These are phyloP conservation scores for Phrynocephalus versicolor DNA, from an alignment of 2,113 vertebrate genomes.

Conservation along the genomic window DNA sequence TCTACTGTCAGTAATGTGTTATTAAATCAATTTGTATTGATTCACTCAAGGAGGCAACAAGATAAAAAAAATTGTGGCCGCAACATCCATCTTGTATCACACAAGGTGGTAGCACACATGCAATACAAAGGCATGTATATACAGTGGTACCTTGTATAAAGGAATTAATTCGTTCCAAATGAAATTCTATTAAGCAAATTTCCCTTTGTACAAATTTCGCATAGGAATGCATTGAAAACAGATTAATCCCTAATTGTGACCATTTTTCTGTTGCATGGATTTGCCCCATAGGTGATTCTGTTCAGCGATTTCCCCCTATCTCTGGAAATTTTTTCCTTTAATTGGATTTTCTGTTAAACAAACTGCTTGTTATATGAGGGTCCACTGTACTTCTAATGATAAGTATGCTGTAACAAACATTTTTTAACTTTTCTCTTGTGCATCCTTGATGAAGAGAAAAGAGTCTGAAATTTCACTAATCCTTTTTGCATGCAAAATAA, in stretches of 20 bases:
- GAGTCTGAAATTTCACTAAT: not conserved
- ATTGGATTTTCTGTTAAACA: too few relatives aligned
- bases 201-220: too few relatives aligned
- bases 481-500: not conserved
- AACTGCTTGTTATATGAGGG: too few relatives aligned
- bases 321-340: too few relatives aligned
- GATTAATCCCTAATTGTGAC: too few relatives aligned
- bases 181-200: too few relatives aligned
- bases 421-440: not conserved
- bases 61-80: not conserved
- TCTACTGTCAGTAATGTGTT: not conserved
- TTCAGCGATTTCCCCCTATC: too few relatives aligned
- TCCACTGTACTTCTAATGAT: not conserved
- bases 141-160: too few relatives aligned
- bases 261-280: too few relatives aligned
- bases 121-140: not conserved
- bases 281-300: too few relatives aligned
- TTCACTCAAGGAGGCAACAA: not conserved
- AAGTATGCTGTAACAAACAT: not conserved
- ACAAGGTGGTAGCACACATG: not conserved
- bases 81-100: not conserved
- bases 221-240: too few relatives aligned
- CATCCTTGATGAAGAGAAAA: not conserved
- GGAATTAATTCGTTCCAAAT: too few relatives aligned
- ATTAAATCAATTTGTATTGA: not conserved